phyloP scores from a whole-genome alignment of 2,888 invertebrate species.

The Pyralis farinalis region DNA sequence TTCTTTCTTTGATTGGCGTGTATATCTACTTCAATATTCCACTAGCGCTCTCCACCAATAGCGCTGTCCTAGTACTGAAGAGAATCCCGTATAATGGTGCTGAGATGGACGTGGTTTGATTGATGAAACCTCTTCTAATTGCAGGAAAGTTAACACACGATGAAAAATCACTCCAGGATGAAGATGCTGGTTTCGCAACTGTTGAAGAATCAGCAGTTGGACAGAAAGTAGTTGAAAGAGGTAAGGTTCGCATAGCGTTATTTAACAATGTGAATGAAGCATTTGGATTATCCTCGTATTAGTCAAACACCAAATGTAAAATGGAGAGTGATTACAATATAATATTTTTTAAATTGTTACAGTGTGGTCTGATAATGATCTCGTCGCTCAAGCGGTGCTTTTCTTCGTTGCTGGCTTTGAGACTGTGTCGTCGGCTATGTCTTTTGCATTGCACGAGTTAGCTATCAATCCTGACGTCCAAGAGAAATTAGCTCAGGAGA shows the following conservation, averaged over 20 bases:
- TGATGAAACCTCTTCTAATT: not conserved
- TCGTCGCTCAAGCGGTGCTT: conserved; percentile 44
- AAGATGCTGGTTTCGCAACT: conserved; percentile 53
- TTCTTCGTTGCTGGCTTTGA: conserved; percentile 54
- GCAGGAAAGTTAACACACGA: conserved; percentile 35
- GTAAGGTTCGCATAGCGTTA: conserved; percentile 19
- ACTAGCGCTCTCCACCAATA: too few relatives aligned
- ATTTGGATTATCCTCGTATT: too few relatives aligned
- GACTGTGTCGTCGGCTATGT: conserved; percentile 39
- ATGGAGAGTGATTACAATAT: too few relatives aligned
- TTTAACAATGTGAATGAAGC: too few relatives aligned
- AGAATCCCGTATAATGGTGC: too few relatives aligned
- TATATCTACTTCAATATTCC: too few relatives aligned
- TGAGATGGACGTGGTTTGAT: too few relatives aligned
- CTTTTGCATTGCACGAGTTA: conserved; percentile 43
- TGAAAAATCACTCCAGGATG: conserved; percentile 27
- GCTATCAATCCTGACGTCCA: conserved; percentile 48
- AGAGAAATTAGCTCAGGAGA: conserved; percentile 42
- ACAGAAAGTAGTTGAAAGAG: conserved; percentile 38
- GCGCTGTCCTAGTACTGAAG: too few relatives aligned
- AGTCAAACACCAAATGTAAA: too few relatives aligned
- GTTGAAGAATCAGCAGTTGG: conserved; percentile 58
- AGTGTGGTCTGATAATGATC: conserved; percentile 40
- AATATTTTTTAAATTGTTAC: not conserved
- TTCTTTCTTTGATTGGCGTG: too few relatives aligned